Conservation (phyloP, 2,888 invertebrate species). For the Dryobotodes eremita region DNA sequence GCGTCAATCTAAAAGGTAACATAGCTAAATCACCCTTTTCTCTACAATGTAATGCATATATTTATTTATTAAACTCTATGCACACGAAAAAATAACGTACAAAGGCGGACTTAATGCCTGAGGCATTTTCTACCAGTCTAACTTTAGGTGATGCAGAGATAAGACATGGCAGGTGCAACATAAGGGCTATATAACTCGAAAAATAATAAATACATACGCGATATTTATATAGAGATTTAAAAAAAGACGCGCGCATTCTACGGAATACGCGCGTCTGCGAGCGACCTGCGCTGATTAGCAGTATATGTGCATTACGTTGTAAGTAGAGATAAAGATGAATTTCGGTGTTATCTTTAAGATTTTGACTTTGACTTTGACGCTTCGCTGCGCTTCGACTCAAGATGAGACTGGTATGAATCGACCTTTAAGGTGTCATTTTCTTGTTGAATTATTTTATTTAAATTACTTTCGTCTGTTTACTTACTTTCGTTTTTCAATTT, state of each 20-base stretch:
- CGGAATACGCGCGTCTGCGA: neutral
- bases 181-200: neutral
- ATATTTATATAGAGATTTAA: neutral
- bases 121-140: too few species aligned
- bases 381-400: neutral
- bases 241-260: neutral
- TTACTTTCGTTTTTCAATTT: neutral
- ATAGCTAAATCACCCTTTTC: neutral
- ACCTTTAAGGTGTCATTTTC: slow-evolving; percentile 1
- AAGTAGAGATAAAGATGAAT: neutral
- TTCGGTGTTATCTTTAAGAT: neutral
- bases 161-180: too few species aligned
- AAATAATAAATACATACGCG: too few species aligned
- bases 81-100: too few species aligned
- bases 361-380: too few species aligned
- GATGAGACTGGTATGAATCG: neutral
- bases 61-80: too few species aligned
- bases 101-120: too few species aligned
- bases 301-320: neutral
- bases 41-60: neutral
- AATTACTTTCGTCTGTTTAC: slow-evolving; percentile 1
- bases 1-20: neutral
- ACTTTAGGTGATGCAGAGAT: too few species aligned
- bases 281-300: neutral
- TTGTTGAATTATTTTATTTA: neutral